Conservation (phyloP, 2,888 invertebrate genomes). For the Nebria brevicollis region DNA sequence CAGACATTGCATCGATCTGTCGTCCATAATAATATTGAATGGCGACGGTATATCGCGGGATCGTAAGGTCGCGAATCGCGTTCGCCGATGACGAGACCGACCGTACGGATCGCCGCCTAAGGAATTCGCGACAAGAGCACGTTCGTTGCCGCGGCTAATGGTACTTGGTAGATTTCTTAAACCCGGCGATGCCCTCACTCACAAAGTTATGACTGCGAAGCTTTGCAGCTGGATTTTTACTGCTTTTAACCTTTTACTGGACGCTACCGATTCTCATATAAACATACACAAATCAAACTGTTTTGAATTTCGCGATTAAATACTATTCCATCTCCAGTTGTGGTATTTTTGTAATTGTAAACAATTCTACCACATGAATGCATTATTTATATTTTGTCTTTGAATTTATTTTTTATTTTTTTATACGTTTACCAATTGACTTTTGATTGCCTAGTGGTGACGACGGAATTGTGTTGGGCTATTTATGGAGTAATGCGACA, state of each 20-base stretch:
- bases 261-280: no score
- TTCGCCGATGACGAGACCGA: background rate
- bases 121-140: slow-evolving; percentile 52
- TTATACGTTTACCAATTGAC: background rate
- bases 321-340: no score
- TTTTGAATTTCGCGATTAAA: no score
- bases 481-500: background rate
- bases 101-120: slow-evolving; percentile 31
- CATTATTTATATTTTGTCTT: background rate
- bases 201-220: slow-evolving; percentile 52
- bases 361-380: no score
- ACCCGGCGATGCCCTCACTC: slow-evolving; percentile 48
- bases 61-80: slow-evolving; percentile 8
- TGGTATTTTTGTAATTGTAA: no score
- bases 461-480: background rate
- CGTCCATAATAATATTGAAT: slow-evolving; percentile 7
- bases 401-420: background rate
- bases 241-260: background rate
- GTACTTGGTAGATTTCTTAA: slow-evolving; percentile 25
- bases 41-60: background rate
- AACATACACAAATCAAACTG: no score
- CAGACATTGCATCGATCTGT: background rate
- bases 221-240: slow-evolving; percentile 50
- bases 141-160: slow-evolving; percentile 49
- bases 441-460: background rate